A percentile compares a stretch with the other conserved stretches of the same genome.
Conservation (phyloP, 2,113 vertebrate species). For the Coregonus clupeaformis region DNA sequence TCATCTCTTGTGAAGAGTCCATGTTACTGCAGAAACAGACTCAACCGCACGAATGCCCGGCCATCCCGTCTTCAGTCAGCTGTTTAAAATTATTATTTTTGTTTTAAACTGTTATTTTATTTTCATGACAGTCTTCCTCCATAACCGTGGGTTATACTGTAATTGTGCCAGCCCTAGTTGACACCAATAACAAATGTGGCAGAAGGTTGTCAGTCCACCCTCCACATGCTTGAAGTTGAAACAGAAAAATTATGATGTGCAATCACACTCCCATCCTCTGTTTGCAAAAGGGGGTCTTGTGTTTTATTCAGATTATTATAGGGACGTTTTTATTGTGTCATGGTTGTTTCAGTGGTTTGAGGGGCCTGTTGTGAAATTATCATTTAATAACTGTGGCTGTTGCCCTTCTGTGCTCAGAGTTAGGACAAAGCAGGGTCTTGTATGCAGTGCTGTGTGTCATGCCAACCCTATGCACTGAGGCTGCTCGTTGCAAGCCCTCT, state of each 20-base stretch:
- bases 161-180: no score
- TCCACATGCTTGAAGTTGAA: neutral
- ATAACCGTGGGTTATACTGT: no score
- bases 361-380: conserved; percentile 46
- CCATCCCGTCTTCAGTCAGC: no score
- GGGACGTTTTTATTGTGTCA: conserved; percentile 38
- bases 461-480: neutral
- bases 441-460: conserved; percentile 24
- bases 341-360: conserved; percentile 37
- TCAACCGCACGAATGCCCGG: no score
- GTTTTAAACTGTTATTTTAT: no score
- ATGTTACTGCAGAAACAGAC: no score
- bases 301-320: conserved; percentile 34
- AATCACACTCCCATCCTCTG: neutral
- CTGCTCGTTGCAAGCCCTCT: neutral
- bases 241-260: neutral
- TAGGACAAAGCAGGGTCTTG: conserved; percentile 36
- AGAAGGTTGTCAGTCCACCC: neutral
- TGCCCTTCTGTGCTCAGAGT: conserved; percentile 23
- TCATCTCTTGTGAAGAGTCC: no score
- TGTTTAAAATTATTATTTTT: no score
- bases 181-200: neutral
- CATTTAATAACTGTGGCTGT: conserved; percentile 39
- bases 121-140: no score
- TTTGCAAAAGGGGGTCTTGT: conserved; percentile 2